Base-by-base conservation (phyloP, 2,888 invertebrate species). In the Plutella xylostella region DNA sequence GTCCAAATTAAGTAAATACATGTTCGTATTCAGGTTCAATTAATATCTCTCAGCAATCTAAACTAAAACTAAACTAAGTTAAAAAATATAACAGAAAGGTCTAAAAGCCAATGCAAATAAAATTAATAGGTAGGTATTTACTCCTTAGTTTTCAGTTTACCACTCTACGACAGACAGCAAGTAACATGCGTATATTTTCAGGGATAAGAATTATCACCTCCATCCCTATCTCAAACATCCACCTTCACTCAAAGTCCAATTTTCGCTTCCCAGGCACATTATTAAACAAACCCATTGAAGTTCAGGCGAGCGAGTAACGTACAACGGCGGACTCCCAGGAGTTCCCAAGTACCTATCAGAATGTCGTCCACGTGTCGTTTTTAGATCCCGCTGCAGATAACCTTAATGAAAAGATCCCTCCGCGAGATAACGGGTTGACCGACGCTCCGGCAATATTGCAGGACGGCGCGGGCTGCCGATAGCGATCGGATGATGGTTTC, bases 351-450 rank as follows among this genome's bases (percentile, higher is more conserved):
- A 42, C 45, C 51, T 41, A 52, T 51, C 51, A 56, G 55, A 53
- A 54, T 54, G 51, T 51, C 49, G 63, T 63, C 63, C 76, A 68
- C 75, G 75, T 69, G 75, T 58, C 69, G 61, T 65, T 66, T 61
- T 61, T 54, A 60, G 53, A 50, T 50, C 11, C 28, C 28, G 14
- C 48, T 46, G 43, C 51, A 54, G 80, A 78, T 79, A 79, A 76
- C 76, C 75, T 73, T 80, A 77, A 82, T 80, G 78, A 79, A 78
- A 76, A 79, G 80, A 80, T 80, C 72, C 72, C 67, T 47, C 46
- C 45, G 30, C 18, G 2, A 50, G 77, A 78, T 76, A 72, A 45
- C 45, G 41, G 48, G 42, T 41, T 40, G 43, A 45, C 41, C 39
- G 39, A 46, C 47, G 31, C 17, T 5, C 4, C 19, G 31, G 11